Evolutionary conservation across 1,140 invertebrate species (phyloP), one percentile per base, ranked within the genome.

Genomic region (Phymorhynchus buccinoides): DNA sequence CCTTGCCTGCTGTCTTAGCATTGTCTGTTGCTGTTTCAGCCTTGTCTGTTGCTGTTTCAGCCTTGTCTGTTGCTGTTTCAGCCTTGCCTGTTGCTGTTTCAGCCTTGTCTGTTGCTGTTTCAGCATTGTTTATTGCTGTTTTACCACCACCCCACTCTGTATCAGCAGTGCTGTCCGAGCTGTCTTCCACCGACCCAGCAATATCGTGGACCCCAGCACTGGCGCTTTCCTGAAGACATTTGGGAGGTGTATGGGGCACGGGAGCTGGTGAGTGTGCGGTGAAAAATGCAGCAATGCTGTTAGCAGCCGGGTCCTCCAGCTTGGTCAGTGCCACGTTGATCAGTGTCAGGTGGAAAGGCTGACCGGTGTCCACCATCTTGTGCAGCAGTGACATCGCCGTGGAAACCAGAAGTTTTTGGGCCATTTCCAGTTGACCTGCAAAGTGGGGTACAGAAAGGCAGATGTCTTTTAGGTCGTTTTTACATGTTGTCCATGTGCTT

Each of bases 271-370:
- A 56, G 42, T 30, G 44, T 4, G 87, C 82, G 68, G 80, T 83
- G 30, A 89, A 85, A 80, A 89, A 89, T n/a, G 66, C 75, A 41
- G 79, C 83, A 62, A 88, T 89, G 22, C 56, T 84, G 41, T 88
- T 87, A 82, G 80, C 86, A 48, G 82, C 37, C 84, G 52, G 78
- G 18, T 88, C 86, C 48, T 32, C 66, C 32, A 90, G 77, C 30
- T 90, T 90, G 83, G 89, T 80, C 71, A 90, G 88, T 32, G 86
- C 84, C 27, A 90, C 83, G 75, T 90, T 89, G 39, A 90, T 88
- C 27, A 90, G 77, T 27, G 86, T 88, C 4, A 90, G 82, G 80
- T 89, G 89, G 75, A 90, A 90, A 81, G 86, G 87, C 37, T 86
- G 80, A n/a, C 42, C 83, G 1, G 79, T 71, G 83, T 90, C 86